Evolutionary conservation across 2,113 vertebrate genomes (phyloP), one percentile per base, ranked within the genome.

Genomic region (Mormoops blainvillei): DNA sequence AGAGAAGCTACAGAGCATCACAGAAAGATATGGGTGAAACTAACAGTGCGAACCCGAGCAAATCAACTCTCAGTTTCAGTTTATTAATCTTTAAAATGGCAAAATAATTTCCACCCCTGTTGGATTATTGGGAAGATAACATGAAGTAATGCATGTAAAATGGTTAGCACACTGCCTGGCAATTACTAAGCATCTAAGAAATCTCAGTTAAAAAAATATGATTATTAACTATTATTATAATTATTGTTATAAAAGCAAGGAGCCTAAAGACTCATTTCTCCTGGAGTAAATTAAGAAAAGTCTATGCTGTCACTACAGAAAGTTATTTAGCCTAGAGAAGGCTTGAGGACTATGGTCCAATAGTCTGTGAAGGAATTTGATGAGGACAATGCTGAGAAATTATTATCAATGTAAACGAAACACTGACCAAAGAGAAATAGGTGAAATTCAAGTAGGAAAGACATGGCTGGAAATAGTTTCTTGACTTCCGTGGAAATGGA

Each of bases 221-320:
- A 87, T 33, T 54, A 81, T 70, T 80, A 94, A 50, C 18, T 80
- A 54, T 77, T 80, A 56, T 80, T 65, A 50, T 88, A 16, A 78
- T 87, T 41, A n/a, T 87, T 95, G 31, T 20, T 91, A 18, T 68
- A 71, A 68, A 87, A 95, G 24, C 89, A 96, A 80, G 41, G 85
- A 71, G 3, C 7, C 54, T 94, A 28, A 95, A 95, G n/a, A 80
- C 22, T 76, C 74, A 89, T 93, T 97, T 94, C 54, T 95, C 65
- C 48, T 54, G 7, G 14, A 94, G n/a, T 91, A n/a, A 67, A 68
- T 19, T 89, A 82, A 87, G 52, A 63, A 76, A 96, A 71, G 19
- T 33, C 61, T 71, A 38, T 41, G 48, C 38, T 70, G 22, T 85
- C 67, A 93, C 38, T 93, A 68, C 13, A 63, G 76, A 91, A 95